phyloP scores from a whole-genome alignment of 2,888 invertebrate genomes.

The Rhimphoctona megacephalus region DNA sequence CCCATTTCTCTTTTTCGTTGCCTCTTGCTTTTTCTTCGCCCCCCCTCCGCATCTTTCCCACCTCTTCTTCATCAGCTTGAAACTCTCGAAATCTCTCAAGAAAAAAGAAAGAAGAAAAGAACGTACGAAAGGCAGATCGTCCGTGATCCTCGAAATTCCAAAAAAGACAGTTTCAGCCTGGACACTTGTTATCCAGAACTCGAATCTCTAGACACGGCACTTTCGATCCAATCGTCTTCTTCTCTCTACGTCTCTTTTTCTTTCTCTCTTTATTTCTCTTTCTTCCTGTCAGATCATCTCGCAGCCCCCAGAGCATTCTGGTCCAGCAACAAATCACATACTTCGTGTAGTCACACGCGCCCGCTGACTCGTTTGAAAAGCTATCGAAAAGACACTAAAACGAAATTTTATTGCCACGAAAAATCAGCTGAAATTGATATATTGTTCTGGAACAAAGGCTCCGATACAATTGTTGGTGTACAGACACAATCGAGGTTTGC shows the following conservation, averaged over 20 bases:
- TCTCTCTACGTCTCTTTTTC: slow-evolving; percentile 47
- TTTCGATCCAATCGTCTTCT: slow-evolving; percentile 57
- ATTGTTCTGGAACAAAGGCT: slow-evolving; percentile 25
- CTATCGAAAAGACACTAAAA: slow-evolving; percentile 59
- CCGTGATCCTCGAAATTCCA: slow-evolving; percentile 66
- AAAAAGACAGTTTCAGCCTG: slow-evolving; percentile 53
- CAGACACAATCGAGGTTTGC: not conserved
- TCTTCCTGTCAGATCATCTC: slow-evolving; percentile 56
- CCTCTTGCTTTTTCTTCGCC: slow-evolving; percentile 52
- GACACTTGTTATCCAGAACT: slow-evolving; percentile 66
- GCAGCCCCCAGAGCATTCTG: slow-evolving; percentile 62
- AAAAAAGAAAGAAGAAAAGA: slow-evolving; percentile 13
- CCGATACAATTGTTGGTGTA: not conserved
- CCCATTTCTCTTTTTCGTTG: slow-evolving; percentile 71
- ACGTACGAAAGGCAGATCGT: slow-evolving; percentile 21
- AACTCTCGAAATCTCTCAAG: slow-evolving; percentile 36
- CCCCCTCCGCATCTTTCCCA: slow-evolving; percentile 37
- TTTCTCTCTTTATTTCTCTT: not conserved
- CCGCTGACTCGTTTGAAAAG: slow-evolving; percentile 48
- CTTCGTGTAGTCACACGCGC: slow-evolving; percentile 56
- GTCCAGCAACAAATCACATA: slow-evolving; percentile 65
- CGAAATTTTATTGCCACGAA: slow-evolving; percentile 52
- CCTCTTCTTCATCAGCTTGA: slow-evolving; percentile 36
- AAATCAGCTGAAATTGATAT: slow-evolving; percentile 47
- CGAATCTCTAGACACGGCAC: slow-evolving; percentile 54